Percentiles rank a stretch among this genome's conserved stretches.
Conservation (phyloP, 2,113 vertebrate species). For the Suricata suricatta region DNA sequence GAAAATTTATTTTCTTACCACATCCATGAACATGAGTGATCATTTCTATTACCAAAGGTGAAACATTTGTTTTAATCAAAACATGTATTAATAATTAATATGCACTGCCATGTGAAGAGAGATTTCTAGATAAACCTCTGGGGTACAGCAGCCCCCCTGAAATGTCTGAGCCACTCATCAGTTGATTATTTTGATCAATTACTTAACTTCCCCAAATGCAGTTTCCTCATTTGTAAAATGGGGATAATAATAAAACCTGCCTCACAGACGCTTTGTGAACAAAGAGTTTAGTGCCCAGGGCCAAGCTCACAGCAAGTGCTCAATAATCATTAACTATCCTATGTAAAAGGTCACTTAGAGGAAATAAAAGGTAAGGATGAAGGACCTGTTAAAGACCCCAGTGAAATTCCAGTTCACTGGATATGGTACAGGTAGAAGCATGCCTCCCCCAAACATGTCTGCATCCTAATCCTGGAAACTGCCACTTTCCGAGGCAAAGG, state of each 20-base stretch:
- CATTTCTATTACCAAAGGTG: not conserved
- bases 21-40: not conserved
- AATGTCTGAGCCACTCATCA: not conserved
- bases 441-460: not conserved
- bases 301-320: conserved; percentile 1
- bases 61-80: not conserved
- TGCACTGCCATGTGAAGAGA: not conserved
- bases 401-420: conserved; percentile 10
- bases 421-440: not conserved
- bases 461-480: conserved; percentile 3
- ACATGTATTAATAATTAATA: conserved; percentile 10
- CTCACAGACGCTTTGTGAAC: not conserved
- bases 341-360: not conserved
- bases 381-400: conserved; percentile 37
- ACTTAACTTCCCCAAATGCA: not conserved
- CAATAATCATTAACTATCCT: not conserved
- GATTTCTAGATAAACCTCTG: not conserved
- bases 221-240: conserved; percentile 9
- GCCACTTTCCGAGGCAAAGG: not conserved
- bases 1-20: conserved; percentile 32
- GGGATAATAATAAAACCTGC: not conserved
- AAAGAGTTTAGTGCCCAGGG: not conserved
- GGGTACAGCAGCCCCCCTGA: not conserved
- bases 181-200: conserved; percentile 18
- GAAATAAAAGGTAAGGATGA: conserved; percentile 42